Evolutionary conservation across 1,140 invertebrate species (phyloP), one percentile per base, ranked within the genome.

Genomic region (Chironomus tepperi): DNA sequence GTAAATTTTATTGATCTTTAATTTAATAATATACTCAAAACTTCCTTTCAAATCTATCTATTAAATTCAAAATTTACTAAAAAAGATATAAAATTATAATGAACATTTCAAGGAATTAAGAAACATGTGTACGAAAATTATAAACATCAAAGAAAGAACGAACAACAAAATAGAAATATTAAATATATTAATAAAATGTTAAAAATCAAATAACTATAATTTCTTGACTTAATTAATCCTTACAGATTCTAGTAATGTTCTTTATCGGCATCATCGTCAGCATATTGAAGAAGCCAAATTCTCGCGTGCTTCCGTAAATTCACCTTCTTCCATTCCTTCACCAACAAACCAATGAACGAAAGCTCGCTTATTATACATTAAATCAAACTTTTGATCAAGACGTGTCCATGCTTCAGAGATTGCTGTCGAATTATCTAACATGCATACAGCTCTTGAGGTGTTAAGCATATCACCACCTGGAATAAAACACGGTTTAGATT

Each of bases 281-380:
- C 64, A 75, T 65, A 12, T 7, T 2, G 8, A 57, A 57, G 21
- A 72, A 6, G 90, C 90, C 74, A 92, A 81, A 83, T 93, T 90
- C 79, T 93, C 91, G 19, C 91, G 85, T 3, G 91, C 91, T 79
- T 90, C 89, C 2, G 86, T 85, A 79, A 93, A 93, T 79, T 92
- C 90, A 0, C 90, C 91, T 81, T 92, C 90, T 79, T 92, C 90
- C 89, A 92, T 91, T 73, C 89, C 89, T 78, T 90, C 89, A 1
- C 89, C 89, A 1, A 89, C 89, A 76, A 89, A 90, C 87, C 87
- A 24, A 72, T 72, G 67, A 19, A 72, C 67, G 19, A 72, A 72
- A 2, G 67, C 67, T 2, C 67, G 15, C 21, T 72, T 72, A 9
- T 18, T 19, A 24, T 15, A 72, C 67, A 72, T 72, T 16, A 72